Evolutionary conservation across 2,888 invertebrate genomes (phyloP), one percentile per base, ranked within the genome.

Genomic region (Microctonus brassicae): DNA sequence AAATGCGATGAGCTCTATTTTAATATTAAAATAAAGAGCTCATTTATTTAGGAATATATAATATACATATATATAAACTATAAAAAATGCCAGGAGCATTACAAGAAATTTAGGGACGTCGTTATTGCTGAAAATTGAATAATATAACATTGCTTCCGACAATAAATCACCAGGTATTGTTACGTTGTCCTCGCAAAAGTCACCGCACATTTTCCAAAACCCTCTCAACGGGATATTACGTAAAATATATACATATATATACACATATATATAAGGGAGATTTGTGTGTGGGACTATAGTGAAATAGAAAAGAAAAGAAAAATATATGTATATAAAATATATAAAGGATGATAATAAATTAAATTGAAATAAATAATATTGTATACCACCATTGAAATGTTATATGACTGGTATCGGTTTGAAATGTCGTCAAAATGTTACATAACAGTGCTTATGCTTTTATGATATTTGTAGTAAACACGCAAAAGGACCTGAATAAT

Each of bases 371-470:
- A 58, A 17, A 17, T 24, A 26, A n/a, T 34, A 55, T 20, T 4
- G 17, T 17, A 1, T 47, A n/a, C 47, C 7, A 47, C 20, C 7
- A 47, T 47, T 7, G 7, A 0, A 20, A 47, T 52, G 26, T 55
- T 66, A 22, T 57, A 66, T 20, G 17, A 1, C 47, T 7, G 47
- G 47, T 6, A 7, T 47, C 20, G 20, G 47, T 47, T 47, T 20
- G 47, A 0, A 73, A 74, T 39, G 67, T 68, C 68, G 62, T 74
- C 69, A 71, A 33, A n/a, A 70, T 68, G 68, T 75, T 75, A 34
- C 73, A 52, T 62, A 74, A 76, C 65, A 62, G 33, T 67, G 52
- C 71, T 73, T 70, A 70, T 73, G 58, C 24, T 62, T 73, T 76
- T 75, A 70, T 53, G 67, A 73, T 70, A 62, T 69, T 58, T 29